phyloP scores from a whole-genome alignment of 2,113 vertebrate genomes.

The Naja naja region DNA sequence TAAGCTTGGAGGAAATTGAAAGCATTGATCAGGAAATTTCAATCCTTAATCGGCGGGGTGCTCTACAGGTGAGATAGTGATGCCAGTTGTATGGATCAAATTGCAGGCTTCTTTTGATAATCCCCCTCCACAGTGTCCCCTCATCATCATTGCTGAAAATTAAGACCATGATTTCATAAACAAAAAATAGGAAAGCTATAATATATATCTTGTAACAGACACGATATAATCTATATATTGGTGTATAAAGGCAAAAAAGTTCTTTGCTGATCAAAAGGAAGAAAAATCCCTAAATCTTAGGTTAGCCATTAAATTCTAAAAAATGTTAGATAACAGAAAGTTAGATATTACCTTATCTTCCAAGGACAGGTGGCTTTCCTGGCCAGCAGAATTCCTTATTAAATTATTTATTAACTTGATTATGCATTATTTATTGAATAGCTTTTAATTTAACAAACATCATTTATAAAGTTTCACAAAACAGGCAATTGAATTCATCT shows the following conservation, averaged over 20 bases:
- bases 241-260: not conserved
- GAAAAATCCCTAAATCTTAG: not conserved
- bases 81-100: not conserved
- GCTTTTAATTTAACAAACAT: not conserved
- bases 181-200: not conserved
- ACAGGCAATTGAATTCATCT: not conserved
- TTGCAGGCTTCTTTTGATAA: not conserved
- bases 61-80: slow-evolving; percentile 63
- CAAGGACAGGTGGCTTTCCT: not conserved
- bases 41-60: slow-evolving; percentile 79
- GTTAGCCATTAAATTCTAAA: not conserved
- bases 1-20: slow-evolving; percentile 87
- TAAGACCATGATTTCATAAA: not conserved
- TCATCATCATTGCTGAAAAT: not conserved
- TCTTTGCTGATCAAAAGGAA: not conserved
- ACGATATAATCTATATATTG: not conserved
- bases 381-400: not conserved
- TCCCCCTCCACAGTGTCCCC: not conserved
- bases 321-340: not conserved
- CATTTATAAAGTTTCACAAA: not conserved
- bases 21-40: slow-evolving; percentile 89
- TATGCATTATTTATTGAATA: not conserved
- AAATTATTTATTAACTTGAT: not conserved
- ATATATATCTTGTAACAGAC: not conserved
- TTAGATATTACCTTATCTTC: not conserved